Percentiles rank a stretch among this genome's conserved stretches.
phyloP scores from a whole-genome alignment of 1,140 invertebrate species.

The Danaus plexippus region DNA sequence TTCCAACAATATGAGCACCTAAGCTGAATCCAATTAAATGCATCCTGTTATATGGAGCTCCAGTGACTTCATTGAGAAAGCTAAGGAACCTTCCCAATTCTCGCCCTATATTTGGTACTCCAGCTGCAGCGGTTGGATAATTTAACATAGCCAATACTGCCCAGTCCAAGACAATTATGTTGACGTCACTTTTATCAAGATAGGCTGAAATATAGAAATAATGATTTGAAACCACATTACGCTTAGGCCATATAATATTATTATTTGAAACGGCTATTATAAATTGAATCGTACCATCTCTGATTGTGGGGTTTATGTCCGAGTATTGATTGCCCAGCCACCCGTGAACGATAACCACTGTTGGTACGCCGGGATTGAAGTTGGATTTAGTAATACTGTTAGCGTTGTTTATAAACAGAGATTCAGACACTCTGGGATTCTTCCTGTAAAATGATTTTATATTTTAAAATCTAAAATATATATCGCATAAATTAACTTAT shows the following conservation, averaged over 20 bases:
- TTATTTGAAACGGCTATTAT: too few species aligned
- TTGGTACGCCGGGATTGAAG: constrained; percentile 29
- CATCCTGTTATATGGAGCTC: constrained; percentile 66
- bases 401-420: constrained; percentile 11
- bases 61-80: constrained; percentile 35
- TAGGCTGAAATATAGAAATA: constrained; percentile 23
- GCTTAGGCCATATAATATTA: too few species aligned
- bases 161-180: constrained; percentile 42
- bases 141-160: constrained; percentile 26
- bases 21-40: constrained; percentile 92
- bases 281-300: constrained; percentile 73
- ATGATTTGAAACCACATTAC: too few species aligned
- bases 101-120: constrained; percentile 62
- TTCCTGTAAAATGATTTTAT: too few species aligned
- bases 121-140: constrained; percentile 33
- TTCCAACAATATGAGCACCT: constrained; percentile 92
- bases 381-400: constrained; percentile 29
- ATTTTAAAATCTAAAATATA: too few species aligned
- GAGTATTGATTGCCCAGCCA: constrained; percentile 35
- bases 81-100: constrained; percentile 61
- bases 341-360: constrained; percentile 33
- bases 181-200: constrained; percentile 29
- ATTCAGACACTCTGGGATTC: too few species aligned
- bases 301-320: constrained; percentile 29
- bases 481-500: too few species aligned